These are phyloP conservation scores for Chelidonichthys spinosus DNA, from an alignment of 2,797 vertebrate genomes.

Conservation along the genomic window DNA sequence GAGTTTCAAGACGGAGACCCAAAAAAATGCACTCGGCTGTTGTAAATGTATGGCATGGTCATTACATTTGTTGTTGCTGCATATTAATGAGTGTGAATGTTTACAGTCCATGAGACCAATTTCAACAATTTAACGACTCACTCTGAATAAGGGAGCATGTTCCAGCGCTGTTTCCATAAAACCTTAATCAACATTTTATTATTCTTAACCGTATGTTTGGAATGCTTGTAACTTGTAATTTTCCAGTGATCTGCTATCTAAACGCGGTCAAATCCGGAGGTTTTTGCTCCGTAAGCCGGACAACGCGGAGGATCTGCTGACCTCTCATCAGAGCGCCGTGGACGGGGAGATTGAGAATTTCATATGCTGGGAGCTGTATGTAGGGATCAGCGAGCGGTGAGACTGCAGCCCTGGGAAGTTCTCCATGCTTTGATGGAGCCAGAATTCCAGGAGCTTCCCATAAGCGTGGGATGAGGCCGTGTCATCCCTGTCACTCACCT, in stretches of 20 bases:
- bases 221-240: constrained; percentile 41
- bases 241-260: constrained; percentile 53
- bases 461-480: constrained; percentile 77
- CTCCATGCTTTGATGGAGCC: constrained; percentile 68
- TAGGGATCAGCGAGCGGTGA: constrained; percentile 51
- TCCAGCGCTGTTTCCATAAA: constrained; percentile 32
- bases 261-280: constrained; percentile 40
- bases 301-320: constrained; percentile 38
- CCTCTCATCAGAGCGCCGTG: constrained; percentile 31
- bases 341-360: constrained; percentile 56
- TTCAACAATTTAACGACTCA: constrained; percentile 15
- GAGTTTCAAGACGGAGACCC: constrained; percentile 48
- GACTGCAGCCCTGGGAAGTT: constrained; percentile 61
- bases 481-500: constrained; percentile 86
- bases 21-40: constrained; percentile 38
- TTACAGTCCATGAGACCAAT: constrained; percentile 8
- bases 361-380: constrained; percentile 52
- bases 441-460: constrained; percentile 78
- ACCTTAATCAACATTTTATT: constrained; percentile 38
- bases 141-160: constrained; percentile 16
- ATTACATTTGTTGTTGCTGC: constrained; percentile 30
- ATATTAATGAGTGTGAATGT: constrained; percentile 16
- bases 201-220: constrained; percentile 31
- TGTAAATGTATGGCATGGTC: constrained; percentile 28
- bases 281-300: constrained; percentile 21